Evolutionary conservation across 1,140 invertebrate genomes (phyloP).

Genomic region (Callitettix versicolor): DNA sequence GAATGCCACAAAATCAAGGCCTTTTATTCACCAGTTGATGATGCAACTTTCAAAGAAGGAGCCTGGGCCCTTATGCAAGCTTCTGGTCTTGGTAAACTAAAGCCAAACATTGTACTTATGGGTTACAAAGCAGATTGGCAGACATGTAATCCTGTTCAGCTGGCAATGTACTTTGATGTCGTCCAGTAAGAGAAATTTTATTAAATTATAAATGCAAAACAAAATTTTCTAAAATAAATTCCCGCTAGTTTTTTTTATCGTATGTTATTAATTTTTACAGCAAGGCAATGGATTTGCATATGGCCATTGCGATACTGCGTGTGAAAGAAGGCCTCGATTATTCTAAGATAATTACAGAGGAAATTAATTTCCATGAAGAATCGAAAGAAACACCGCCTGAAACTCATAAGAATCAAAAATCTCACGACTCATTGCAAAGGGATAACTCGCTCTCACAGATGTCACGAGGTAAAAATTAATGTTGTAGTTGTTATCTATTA

Average conservation of each 20-base stretch:
- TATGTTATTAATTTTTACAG: conserved; percentile 46
- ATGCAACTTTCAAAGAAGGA: conserved; percentile 62
- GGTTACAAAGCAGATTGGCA: conserved; percentile 89
- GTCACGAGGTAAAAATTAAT: conserved; percentile 49
- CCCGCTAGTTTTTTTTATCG: too few relatives aligned
- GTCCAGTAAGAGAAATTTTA: conserved; percentile 81
- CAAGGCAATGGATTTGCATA: conserved; percentile 84
- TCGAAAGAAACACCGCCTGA: background rate
- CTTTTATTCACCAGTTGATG: conserved; percentile 80
- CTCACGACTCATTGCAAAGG: conserved; percentile 34
- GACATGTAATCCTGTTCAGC: conserved; percentile 42
- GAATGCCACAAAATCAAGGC: conserved; percentile 70
- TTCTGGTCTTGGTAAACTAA: conserved; percentile 78
- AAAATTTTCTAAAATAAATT: too few relatives aligned
- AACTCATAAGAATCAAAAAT: conserved; percentile 18
- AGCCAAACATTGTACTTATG: conserved; percentile 80
- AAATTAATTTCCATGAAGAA: conserved; percentile 9
- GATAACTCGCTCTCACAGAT: conserved; percentile 52
- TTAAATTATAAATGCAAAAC: background rate
- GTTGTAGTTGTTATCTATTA: too few relatives aligned
- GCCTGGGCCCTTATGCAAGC: conserved; percentile 64
- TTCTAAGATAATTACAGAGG: conserved; percentile 34
- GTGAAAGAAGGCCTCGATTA: conserved; percentile 72
- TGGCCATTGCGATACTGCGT: conserved; percentile 79
- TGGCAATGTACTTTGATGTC: conserved; percentile 75